Base-by-base conservation (phyloP, 2,797 vertebrate species). In the Hydrolagus colliei region DNA sequence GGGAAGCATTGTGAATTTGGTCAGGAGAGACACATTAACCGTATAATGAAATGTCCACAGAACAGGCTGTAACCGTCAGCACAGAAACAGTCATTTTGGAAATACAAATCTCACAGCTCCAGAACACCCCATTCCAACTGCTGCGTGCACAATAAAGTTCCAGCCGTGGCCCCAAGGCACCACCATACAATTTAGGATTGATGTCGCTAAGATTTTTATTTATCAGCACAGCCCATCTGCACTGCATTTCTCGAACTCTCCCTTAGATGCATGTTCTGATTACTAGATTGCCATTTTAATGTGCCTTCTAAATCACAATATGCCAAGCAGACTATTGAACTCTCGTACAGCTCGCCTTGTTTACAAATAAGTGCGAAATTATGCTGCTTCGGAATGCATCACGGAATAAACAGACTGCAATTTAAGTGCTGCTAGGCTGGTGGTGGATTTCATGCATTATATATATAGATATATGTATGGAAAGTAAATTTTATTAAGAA, bases 401-500 rank as follows among this genome's bases (percentile, higher is more conserved):
- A 52, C 6, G 41, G 41, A 52, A 52, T 52, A 52, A 52, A 52
- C 41, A 52, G 41, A 52, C 41, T 52, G 41, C 41, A 52, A 52
- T 52, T 52, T 52, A 52, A 52, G 41, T 52, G 41, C 41, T 52
- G 20, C 12, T 11, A 12, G 52, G 20, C 75, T n/a, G 75, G 52
- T 9, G n/a, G 14, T 52, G 4, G 18, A 77, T 77, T 76, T 77
- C 52, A n/a, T 61, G 52, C 75, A 77, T 77, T 77, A 61, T 77
- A 10, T 61, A 77, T 61, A 77, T 52, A 52, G 41, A 52, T 52
- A 52, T 52, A 52, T 52, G 6, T 52, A 52, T 16, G 75, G 41
- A 77, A 77, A 61, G 75, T 20, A n/a, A 77, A 77, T 61, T 77
- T 77, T 59, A 77, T 77, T 18, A 22, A 77, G 75, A 61, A 77